Evolutionary conservation across 1,140 invertebrate genomes (phyloP).

Genomic region (Leptinotarsa undecemlineata): DNA sequence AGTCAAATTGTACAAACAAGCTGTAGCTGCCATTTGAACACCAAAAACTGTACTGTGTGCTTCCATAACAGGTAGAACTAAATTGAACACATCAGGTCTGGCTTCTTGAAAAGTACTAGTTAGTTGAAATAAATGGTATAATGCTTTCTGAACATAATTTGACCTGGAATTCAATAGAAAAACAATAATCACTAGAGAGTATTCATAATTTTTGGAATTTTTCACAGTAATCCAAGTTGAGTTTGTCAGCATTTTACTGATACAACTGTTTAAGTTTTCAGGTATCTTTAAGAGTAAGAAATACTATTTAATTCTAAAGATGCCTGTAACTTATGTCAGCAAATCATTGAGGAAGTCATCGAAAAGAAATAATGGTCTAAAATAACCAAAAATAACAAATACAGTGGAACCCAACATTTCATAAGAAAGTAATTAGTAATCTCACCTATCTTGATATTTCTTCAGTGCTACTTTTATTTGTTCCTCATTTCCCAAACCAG

Average conservation of each 20-base stretch:
- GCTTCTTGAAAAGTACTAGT: conserved; percentile 50
- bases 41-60: conserved; percentile 66
- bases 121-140: conserved; percentile 73
- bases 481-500: conserved; percentile 48
- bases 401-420: not conserved
- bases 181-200: too few relatives aligned
- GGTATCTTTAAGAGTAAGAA: too few relatives aligned
- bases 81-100: conserved; percentile 70
- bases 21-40: conserved; percentile 81
- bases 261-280: too few relatives aligned
- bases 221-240: too few relatives aligned
- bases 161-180: conserved; percentile 38
- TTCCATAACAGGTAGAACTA: conserved; percentile 73
- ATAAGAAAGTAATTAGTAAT: not conserved
- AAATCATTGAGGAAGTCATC: too few relatives aligned
- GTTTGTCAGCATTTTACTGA: too few relatives aligned
- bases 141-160: conserved; percentile 71
- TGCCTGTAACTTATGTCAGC: too few relatives aligned
- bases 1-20: conserved; percentile 80
- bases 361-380: too few relatives aligned
- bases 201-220: too few relatives aligned
- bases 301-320: too few relatives aligned
- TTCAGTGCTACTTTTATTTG: conserved; percentile 61
- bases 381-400: too few relatives aligned
- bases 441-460: conserved; percentile 60